Conservation (phyloP, 2,797 vertebrate species). For the Typhlichthys eigenmanni region DNA sequence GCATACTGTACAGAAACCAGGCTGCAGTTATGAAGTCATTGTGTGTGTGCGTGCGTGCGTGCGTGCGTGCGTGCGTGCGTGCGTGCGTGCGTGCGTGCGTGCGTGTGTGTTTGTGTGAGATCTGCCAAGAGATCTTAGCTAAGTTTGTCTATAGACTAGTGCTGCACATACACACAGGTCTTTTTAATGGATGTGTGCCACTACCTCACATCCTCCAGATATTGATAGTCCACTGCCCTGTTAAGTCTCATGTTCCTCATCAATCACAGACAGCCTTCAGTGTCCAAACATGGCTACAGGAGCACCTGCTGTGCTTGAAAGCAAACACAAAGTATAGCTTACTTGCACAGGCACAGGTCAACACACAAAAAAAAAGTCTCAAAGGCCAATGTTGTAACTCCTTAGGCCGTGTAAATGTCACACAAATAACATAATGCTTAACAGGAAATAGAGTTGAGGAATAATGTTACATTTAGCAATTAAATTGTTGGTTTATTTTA, state of each 20-base stretch:
- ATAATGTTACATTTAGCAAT: too few species aligned
- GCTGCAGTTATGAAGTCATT: too few species aligned
- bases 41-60: too few species aligned
- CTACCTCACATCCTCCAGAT: slow-evolving; percentile 37
- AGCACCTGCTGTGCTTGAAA: slow-evolving; percentile 12
- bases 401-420: not conserved
- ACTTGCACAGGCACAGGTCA: not conserved
- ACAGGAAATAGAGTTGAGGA: too few species aligned
- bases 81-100: too few species aligned
- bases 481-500: too few species aligned
- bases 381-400: not conserved
- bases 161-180: slow-evolving; percentile 18
- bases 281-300: slow-evolving; percentile 13
- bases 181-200: slow-evolving; percentile 39
- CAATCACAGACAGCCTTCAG: slow-evolving; percentile 5
- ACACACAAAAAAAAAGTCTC: not conserved
- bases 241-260: slow-evolving; percentile 13
- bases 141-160: not conserved
- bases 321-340: slow-evolving; percentile 1
- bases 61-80: too few species aligned
- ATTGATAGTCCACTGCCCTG: slow-evolving; percentile 4
- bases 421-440: too few species aligned
- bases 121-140: too few species aligned
- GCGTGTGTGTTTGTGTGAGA: too few species aligned
- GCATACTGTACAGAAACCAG: too few species aligned